Evolutionary conservation across 2,113 vertebrate genomes (phyloP).

Genomic region (Trematomus loennbergii): DNA sequence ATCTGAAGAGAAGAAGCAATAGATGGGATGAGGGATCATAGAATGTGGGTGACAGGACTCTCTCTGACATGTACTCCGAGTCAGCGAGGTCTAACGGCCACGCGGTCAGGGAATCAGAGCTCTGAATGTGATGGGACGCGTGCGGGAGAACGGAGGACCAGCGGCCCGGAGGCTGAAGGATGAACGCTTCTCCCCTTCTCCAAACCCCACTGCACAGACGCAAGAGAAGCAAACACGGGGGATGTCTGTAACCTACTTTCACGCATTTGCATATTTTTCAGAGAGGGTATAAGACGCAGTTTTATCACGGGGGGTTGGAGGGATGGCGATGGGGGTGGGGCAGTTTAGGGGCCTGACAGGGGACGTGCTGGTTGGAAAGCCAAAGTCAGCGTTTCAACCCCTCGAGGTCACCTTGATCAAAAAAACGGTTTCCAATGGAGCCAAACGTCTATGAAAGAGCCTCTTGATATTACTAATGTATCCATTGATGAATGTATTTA

Average conservation of each 20-base stretch:
- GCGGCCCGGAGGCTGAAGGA: not conserved
- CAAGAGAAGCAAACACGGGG: conserved; percentile 6
- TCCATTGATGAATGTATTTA: not conserved
- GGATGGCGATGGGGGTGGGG: not conserved
- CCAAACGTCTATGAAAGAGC: not conserved
- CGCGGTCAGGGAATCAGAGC: not conserved
- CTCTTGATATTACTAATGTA: not conserved
- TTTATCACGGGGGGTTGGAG: not conserved
- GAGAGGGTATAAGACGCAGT: not conserved
- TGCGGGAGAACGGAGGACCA: not conserved
- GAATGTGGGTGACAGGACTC: too few relatives aligned
- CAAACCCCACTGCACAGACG: conserved; percentile 1
- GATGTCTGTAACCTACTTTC: conserved; percentile 52
- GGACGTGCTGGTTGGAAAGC: conserved; percentile 4
- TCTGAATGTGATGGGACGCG: not conserved
- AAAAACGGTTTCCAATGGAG: not conserved
- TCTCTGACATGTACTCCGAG: too few relatives aligned
- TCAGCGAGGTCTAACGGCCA: not conserved
- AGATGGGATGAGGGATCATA: too few relatives aligned
- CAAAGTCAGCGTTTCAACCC: conserved; percentile 19
- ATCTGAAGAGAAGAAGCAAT: too few relatives aligned
- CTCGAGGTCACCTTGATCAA: not conserved
- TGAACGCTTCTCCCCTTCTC: not conserved
- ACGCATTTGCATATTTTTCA: conserved; percentile 53
- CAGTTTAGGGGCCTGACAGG: not conserved